Percentiles rank a stretch among this genome's conserved stretches.
phyloP scores from a whole-genome alignment of 2,797 vertebrate species.

The Nannoperca obscura region DNA sequence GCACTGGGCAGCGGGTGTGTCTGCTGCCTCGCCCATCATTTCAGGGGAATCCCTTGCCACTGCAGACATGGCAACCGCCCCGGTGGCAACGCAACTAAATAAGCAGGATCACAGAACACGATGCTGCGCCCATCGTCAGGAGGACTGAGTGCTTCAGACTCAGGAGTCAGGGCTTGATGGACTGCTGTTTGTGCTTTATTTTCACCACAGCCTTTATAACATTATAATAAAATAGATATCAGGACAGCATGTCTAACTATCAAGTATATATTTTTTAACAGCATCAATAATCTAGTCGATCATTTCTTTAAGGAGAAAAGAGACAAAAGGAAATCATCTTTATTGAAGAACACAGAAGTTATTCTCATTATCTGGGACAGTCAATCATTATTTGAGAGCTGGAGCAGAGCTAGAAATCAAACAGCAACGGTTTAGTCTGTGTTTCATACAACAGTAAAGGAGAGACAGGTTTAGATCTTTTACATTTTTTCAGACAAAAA shows the following conservation, averaged over 20 bases:
- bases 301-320: background rate
- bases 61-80: slow-evolving; percentile 74
- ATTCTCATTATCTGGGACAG: background rate
- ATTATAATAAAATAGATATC: background rate
- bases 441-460: background rate
- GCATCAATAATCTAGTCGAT: background rate
- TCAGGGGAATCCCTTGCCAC: slow-evolving; percentile 80
- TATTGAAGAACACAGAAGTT: background rate
- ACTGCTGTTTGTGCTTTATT: slow-evolving; percentile 1
- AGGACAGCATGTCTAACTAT: background rate
- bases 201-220: slow-evolving; percentile 2
- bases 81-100: slow-evolving; percentile 55
- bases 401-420: background rate
- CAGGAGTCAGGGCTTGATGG: slow-evolving; percentile 10
- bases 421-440: background rate
- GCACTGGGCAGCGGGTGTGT: slow-evolving; percentile 81
- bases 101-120: slow-evolving; percentile 24
- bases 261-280: background rate
- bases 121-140: slow-evolving; percentile 22
- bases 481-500: background rate
- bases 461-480: background rate
- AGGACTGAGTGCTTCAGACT: slow-evolving; percentile 8
- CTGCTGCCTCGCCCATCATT: slow-evolving; percentile 80
- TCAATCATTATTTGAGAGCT: background rate
- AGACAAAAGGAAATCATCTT: background rate